phyloP scores from a whole-genome alignment of 1,140 invertebrate genomes.

The Trichonephila clavipes region DNA sequence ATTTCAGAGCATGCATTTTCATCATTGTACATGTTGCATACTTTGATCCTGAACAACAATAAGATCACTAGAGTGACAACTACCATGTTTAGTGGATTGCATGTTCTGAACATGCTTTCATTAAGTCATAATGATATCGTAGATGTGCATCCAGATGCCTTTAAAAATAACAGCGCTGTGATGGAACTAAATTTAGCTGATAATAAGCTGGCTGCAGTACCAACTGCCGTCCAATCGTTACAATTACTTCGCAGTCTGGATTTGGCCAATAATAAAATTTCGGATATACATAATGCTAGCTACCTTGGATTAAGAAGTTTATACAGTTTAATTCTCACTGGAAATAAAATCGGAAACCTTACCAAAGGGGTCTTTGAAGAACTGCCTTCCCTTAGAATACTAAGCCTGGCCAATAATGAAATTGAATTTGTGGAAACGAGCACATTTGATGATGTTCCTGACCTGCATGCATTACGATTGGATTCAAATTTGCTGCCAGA shows the following conservation, averaged over 20 bases:
- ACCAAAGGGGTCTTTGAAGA: conserved; percentile 89
- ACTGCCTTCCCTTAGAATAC: conserved; percentile 90
- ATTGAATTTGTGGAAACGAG: conserved; percentile 90
- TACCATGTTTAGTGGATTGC: conserved; percentile 91
- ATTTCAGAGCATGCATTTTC: conserved; percentile 83
- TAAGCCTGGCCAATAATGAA: conserved; percentile 93
- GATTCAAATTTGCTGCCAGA: conserved; percentile 92
- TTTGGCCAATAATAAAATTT: conserved; percentile 92
- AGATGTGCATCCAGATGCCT: conserved; percentile 78
- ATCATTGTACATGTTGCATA: conserved; percentile 91
- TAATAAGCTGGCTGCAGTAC: conserved; percentile 83
- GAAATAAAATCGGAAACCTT: conserved; percentile 93
- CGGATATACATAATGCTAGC: conserved; percentile 87
- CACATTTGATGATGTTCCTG: conserved; percentile 89
- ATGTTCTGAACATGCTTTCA: conserved; percentile 90
- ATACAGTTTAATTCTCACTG: conserved; percentile 91
- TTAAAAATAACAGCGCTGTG: conserved; percentile 79
- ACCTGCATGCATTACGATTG: conserved; percentile 91
- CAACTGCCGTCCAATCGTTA: conserved; percentile 78
- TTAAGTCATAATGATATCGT: conserved; percentile 88
- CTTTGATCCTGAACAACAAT: conserved; percentile 89
- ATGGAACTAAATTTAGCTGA: conserved; percentile 83
- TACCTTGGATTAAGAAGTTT: conserved; percentile 90
- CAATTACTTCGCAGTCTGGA: conserved; percentile 89
- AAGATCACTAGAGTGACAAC: conserved; percentile 88